phyloP scores from a whole-genome alignment of 2,113 vertebrate species.

The Sebastes fasciatus region DNA sequence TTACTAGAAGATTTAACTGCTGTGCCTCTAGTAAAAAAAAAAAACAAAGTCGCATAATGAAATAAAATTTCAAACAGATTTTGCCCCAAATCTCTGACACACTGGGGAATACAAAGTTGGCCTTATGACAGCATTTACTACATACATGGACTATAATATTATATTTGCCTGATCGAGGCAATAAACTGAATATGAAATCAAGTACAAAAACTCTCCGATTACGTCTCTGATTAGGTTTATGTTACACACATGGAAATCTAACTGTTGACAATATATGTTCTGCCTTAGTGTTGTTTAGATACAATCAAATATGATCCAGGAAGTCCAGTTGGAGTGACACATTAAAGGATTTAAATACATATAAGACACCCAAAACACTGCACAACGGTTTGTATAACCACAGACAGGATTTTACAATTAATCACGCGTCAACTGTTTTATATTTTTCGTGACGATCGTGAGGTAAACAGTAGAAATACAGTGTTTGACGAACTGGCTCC shows the following conservation, averaged over 20 bases:
- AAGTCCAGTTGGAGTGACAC: neutral
- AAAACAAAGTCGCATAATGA: constrained; percentile 8
- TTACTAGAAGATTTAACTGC: constrained; percentile 19
- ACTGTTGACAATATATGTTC: neutral
- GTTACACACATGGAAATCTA: neutral
- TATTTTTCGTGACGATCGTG: neutral
- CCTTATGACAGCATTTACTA: neutral
- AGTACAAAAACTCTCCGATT: neutral
- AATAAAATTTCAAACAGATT: neutral
- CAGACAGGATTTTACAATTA: neutral
- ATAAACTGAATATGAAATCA: neutral
- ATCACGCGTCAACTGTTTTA: neutral
- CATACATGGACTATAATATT: neutral
- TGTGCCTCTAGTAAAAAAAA: constrained; percentile 49
- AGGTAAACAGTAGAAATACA: neutral
- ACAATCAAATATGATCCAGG: neutral
- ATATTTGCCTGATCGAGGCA: neutral
- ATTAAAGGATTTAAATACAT: neutral
- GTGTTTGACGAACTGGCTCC: neutral
- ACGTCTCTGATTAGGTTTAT: neutral
- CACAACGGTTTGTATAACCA: neutral
- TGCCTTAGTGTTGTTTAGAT: neutral
- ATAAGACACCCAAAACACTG: neutral
- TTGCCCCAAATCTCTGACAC: neutral
- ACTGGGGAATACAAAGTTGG: neutral